Evolutionary conservation across 2,888 invertebrate species (phyloP).

Genomic region (Unio delphinus): DNA sequence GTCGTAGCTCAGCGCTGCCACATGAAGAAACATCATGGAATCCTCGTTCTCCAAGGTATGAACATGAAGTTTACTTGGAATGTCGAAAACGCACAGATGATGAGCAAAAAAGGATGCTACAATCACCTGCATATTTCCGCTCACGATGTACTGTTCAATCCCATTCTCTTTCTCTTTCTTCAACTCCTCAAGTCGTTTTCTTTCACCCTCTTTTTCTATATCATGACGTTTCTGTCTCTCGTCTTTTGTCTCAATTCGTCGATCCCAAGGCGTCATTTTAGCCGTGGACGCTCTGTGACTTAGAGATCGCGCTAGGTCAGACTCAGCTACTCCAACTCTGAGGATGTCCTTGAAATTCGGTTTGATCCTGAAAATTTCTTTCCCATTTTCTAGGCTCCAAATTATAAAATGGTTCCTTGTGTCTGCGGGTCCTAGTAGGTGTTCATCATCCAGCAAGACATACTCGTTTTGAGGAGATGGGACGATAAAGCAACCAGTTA

Average conservation of each 20-base stretch:
- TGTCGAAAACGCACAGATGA: constrained; percentile 67
- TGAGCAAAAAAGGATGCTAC: constrained; percentile 69
- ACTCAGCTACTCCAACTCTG: constrained; percentile 24
- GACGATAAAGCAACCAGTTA: constrained; percentile 62
- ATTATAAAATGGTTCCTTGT: constrained; percentile 65
- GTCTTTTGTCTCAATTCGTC: constrained; percentile 56
- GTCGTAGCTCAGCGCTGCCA: constrained; percentile 59
- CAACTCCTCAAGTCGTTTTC: constrained; percentile 48
- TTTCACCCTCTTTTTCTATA: constrained; percentile 53
- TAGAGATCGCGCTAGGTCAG: constrained; percentile 28
- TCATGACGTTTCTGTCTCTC: constrained; percentile 52
- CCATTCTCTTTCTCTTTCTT: constrained; percentile 64
- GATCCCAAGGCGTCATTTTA: constrained; percentile 66
- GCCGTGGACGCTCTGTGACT: constrained; percentile 45
- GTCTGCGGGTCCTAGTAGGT: constrained; percentile 64
- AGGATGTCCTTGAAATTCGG: constrained; percentile 55
- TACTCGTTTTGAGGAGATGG: constrained; percentile 67
- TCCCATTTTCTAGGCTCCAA: constrained; percentile 64
- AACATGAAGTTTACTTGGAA: constrained; percentile 53
- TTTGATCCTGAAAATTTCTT: constrained; percentile 58
- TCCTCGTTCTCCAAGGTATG: constrained; percentile 62
- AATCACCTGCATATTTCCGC: constrained; percentile 60
- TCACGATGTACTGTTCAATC: constrained; percentile 65
- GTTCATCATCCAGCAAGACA: constrained; percentile 60
- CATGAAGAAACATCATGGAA: constrained; percentile 66